phyloP scores from a whole-genome alignment of 2,113 vertebrate genomes.

The Alligator mississippiensis region DNA sequence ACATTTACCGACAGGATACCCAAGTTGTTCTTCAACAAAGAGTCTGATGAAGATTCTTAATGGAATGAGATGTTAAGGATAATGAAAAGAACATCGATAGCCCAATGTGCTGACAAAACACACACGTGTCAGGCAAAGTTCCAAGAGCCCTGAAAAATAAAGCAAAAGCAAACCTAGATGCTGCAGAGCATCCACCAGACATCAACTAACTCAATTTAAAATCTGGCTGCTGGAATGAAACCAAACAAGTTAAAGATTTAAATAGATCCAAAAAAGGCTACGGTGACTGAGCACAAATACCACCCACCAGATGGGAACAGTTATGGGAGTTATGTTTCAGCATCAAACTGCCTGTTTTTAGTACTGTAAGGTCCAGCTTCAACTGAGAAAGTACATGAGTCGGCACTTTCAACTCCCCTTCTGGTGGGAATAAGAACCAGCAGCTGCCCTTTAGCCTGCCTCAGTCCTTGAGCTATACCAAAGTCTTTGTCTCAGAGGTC shows the following conservation, averaged over 20 bases:
- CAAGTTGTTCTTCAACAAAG: background rate
- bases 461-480: background rate
- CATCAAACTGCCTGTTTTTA: background rate
- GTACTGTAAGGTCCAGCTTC: background rate
- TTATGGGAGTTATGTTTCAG: background rate
- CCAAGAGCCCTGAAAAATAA: background rate
- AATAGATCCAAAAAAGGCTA: constrained; percentile 48
- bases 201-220: background rate
- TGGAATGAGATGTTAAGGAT: background rate
- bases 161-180: background rate
- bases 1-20: too few relatives aligned
- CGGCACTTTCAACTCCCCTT: accelerated
- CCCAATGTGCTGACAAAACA: background rate
- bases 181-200: background rate
- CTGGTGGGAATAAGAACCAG: background rate
- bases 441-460: background rate
- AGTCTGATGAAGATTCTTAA: background rate
- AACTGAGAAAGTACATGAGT: accelerated
- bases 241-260: constrained; percentile 32
- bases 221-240: background rate
- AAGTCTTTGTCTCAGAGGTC: background rate
- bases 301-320: background rate
- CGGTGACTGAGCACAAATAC: background rate
- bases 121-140: background rate
- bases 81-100: background rate